phyloP scores from a whole-genome alignment of 2,797 vertebrate species.

The Fundulus diaphanus region DNA sequence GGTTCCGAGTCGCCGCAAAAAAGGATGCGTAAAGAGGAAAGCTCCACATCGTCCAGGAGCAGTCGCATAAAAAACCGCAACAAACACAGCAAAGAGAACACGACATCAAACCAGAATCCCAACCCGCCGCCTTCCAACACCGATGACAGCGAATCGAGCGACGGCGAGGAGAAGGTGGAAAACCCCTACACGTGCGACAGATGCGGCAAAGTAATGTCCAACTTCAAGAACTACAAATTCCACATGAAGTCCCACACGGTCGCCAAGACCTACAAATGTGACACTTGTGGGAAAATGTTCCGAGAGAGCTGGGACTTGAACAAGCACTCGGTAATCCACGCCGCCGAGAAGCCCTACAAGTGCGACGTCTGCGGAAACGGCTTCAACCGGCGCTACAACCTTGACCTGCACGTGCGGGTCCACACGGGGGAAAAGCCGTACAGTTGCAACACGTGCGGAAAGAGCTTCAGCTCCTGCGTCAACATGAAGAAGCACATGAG shows the following conservation, averaged over 20 bases:
- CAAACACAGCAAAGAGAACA: not conserved
- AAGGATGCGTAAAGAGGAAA: slow-evolving; percentile 15
- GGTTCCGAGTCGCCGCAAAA: not conserved
- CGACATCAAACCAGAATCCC: not conserved
- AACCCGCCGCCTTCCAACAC: not conserved
- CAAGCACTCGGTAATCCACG: slow-evolving; percentile 52
- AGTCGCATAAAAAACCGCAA: not conserved
- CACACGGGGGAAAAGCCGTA: slow-evolving; percentile 65
- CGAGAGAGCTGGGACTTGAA: slow-evolving; percentile 63
- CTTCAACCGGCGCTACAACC: slow-evolving; percentile 49
- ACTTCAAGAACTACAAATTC: slow-evolving; percentile 65
- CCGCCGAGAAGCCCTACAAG: slow-evolving; percentile 49
- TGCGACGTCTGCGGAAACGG: slow-evolving; percentile 44
- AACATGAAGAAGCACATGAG: slow-evolving; percentile 60
- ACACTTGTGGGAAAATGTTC: slow-evolving; percentile 60
- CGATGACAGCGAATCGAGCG: not conserved
- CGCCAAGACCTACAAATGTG: slow-evolving; percentile 52
- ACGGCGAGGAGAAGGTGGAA: not conserved
- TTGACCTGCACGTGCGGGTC: slow-evolving; percentile 42
- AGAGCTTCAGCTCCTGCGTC: slow-evolving; percentile 36
- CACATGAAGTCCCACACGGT: slow-evolving; percentile 66
- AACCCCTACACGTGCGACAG: slow-evolving; percentile 57
- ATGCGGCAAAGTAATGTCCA: slow-evolving; percentile 55
- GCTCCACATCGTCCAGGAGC: not conserved
- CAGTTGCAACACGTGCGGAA: slow-evolving; percentile 51